Base-by-base conservation (phyloP, 1,140 invertebrate genomes). In the Chironomus tepperi region DNA sequence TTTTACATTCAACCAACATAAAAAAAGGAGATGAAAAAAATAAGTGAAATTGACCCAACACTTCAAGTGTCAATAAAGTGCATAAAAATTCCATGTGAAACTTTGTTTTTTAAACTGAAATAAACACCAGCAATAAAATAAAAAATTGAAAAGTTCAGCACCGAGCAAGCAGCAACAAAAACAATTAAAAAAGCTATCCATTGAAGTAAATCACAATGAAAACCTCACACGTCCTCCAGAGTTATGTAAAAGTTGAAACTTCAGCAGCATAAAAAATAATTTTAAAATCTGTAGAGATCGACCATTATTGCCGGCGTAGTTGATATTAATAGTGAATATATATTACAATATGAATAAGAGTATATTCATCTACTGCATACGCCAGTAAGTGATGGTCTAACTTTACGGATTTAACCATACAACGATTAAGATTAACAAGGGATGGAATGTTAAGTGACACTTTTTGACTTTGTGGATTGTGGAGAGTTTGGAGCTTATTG, bases 291-390 rank as follows among this genome's bases (percentile, higher is more conserved):
- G 47, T n/a, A n/a, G 47, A 57, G 47, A 57, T 57, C 47, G 47
- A 57, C 47, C 47, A 57, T n/a, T 57, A n/a, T 57, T 57, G 47
- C 47, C 47, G 47, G 47, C 47, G 47, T 57, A 57, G 47, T 57
- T 57, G 24, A 34, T 2, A 2, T 34, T 34, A 34, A 34, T 5
- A 34, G 24, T 2, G 24, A 34, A 34, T 34, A 34, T 34, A 34
- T 34, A 2, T 34, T 34, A 34, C 24, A 34, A 34, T 34, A 34
- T 34, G 24, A 34, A 34, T 34, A 34, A 34, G 5, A 34, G 5
- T 34, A 34, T 34, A 34, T 34, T 34, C 47, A 57, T 57, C 12
- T n/a, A n/a, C 12, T 57, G 3, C 10, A 57, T 57, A 57, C 47
- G 47, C 47, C 47, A 57, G 47, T 57, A 57, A 57, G 24, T 57